Conservation (phyloP, 1,140 invertebrate species). For the Caenorhabditis latens region DNA sequence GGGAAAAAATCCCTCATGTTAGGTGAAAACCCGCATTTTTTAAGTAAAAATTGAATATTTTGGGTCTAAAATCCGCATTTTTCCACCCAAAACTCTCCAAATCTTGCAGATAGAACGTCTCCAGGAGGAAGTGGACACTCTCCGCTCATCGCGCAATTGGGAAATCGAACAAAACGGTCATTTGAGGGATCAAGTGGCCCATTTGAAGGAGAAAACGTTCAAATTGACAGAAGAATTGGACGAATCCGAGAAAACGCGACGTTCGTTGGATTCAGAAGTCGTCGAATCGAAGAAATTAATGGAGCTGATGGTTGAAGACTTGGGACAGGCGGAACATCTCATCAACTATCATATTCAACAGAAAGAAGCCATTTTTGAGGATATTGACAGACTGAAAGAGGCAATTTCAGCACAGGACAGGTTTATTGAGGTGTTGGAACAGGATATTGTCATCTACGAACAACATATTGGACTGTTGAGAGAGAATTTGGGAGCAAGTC, state of each 20-base stretch:
- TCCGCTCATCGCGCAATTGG: constrained; percentile 74
- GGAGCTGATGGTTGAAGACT: constrained; percentile 68
- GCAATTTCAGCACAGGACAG: constrained; percentile 76
- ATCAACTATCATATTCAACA: constrained; percentile 71
- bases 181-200: constrained; percentile 71
- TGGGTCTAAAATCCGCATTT: no score
- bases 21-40: no score
- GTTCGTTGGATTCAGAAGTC: constrained; percentile 67
- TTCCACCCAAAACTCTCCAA: not conserved
- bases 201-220: constrained; percentile 69
- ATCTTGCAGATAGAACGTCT: constrained; percentile 68
- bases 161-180: constrained; percentile 71
- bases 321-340: constrained; percentile 66
- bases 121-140: constrained; percentile 67
- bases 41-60: no score
- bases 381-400: constrained; percentile 75
- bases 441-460: constrained; percentile 76
- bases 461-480: constrained; percentile 75
- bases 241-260: constrained; percentile 59
- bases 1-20: no score
- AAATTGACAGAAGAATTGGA: constrained; percentile 74
- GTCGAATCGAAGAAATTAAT: constrained; percentile 59
- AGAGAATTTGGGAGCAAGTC: constrained; percentile 72
- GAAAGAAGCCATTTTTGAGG: constrained; percentile 67
- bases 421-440: constrained; percentile 73